Percentiles rank a stretch among this genome's conserved stretches.
Evolutionary conservation across 2,888 invertebrate species (phyloP).

Genomic region (Rhodophaea formosa): DNA sequence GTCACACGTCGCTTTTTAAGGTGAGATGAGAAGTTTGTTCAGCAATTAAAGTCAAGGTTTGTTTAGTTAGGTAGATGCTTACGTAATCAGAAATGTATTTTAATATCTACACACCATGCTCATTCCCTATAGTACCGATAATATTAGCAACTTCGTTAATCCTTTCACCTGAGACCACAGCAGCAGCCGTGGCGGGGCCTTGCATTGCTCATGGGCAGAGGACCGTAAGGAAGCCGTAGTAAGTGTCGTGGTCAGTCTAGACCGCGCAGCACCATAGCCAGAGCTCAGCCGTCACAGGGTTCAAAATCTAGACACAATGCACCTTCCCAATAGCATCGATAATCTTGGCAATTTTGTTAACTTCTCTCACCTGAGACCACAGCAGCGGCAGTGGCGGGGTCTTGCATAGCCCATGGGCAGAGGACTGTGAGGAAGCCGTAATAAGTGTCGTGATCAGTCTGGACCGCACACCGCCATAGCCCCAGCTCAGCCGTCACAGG

Average conservation of each 20-base stretch:
- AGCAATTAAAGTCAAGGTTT: too few relatives aligned
- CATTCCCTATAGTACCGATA: too few relatives aligned
- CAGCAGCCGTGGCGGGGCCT: slow-evolving; percentile 40
- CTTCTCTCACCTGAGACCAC: slow-evolving; percentile 35
- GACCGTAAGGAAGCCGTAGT: slow-evolving; percentile 58
- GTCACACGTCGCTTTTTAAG: too few relatives aligned
- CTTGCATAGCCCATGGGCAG: slow-evolving; percentile 44
- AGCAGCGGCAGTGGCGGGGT: slow-evolving; percentile 39
- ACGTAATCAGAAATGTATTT: too few relatives aligned
- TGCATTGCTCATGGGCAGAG: slow-evolving; percentile 45
- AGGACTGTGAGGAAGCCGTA: slow-evolving; percentile 58
- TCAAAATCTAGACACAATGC: too few relatives aligned
- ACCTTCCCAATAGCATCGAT: too few relatives aligned
- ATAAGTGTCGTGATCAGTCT: slow-evolving; percentile 47
- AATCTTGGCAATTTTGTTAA: neutral
- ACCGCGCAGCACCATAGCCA: slow-evolving; percentile 69
- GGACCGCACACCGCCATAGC: slow-evolving; percentile 65
- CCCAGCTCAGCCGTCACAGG: slow-evolving; percentile 48
- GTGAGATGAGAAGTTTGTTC: too few relatives aligned
- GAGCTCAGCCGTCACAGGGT: slow-evolving; percentile 41
- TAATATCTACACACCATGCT: too few relatives aligned
- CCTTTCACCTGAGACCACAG: slow-evolving; percentile 35
- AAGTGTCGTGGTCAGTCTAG: slow-evolving; percentile 46
- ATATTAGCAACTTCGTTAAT: neutral
- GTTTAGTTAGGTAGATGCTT: too few relatives aligned